These are phyloP conservation scores for Tanytarsus gracilentus DNA, from an alignment of 2,888 invertebrate genomes.

Conservation along the genomic window DNA sequence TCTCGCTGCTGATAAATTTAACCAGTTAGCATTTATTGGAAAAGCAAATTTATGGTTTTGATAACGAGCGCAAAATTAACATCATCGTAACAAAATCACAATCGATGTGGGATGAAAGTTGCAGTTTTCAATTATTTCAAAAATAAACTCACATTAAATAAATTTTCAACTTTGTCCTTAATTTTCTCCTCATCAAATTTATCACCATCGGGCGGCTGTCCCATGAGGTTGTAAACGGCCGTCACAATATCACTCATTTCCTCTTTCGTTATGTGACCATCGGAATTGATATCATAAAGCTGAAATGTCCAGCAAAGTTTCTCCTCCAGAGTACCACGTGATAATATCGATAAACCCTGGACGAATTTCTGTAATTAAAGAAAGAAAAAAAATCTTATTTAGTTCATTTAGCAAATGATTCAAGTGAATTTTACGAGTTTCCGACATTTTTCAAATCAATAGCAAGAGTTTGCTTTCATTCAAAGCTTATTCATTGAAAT, in stretches of 20 bases:
- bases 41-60: too few species aligned
- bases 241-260: conserved; percentile 85
- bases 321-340: conserved; percentile 76
- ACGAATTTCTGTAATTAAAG: conserved; percentile 69
- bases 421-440: not conserved
- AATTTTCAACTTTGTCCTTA: conserved; percentile 71
- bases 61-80: too few species aligned
- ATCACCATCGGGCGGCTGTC: conserved; percentile 68
- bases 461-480: too few species aligned
- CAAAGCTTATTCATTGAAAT: too few species aligned
- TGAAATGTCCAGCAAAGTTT: conserved; percentile 85
- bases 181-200: conserved; percentile 68
- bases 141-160: conserved; percentile 63
- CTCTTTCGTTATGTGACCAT: conserved; percentile 77
- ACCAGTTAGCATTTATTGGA: too few species aligned
- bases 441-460: too few species aligned
- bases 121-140: not conserved
- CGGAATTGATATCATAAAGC: conserved; percentile 82
- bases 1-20: too few species aligned
- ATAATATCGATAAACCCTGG: conserved; percentile 74
- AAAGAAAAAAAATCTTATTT: not conserved
- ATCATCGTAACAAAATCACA: too few species aligned
- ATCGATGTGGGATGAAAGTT: too few species aligned
- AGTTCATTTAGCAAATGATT: not conserved
- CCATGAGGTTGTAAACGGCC: conserved; percentile 83